Evolutionary conservation across 2,113 vertebrate species (phyloP), one percentile per base, ranked within the genome.

Genomic region (Anoplopoma fimbria): DNA sequence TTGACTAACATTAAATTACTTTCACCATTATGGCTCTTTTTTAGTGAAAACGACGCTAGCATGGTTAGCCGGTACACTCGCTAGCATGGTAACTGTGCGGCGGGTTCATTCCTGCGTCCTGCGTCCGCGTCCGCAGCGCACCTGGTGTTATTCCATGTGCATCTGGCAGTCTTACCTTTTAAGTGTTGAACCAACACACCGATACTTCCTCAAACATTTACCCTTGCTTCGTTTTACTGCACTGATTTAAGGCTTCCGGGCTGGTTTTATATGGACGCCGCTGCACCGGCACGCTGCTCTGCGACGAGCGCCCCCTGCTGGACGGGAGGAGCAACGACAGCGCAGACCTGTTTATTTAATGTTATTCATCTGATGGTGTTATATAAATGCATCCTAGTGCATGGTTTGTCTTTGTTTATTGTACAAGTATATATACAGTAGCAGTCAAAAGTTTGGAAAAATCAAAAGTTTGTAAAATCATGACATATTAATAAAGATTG

Each of bases 201-300:
- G 19, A 58, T 60, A 21, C 23, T 68, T 63, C 47, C 40, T 27
- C 31, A 65, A 86, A 83, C 76, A 89, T 77, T 83, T 47, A 73
- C 67, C 70, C 72, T 69, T 77, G 72, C 61, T 86, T 58, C 69
- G 2, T 62, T 36, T 62, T 29, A 19, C 40, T 64, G 9, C 25
- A n/a, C 10, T 25, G 33, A 10, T 17, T 12, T 53, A 69, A 21
- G 34, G 14, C 77, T 88, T 92, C 90, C 76, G 78, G 79, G 64
- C 80, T 86, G 33, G 58, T 79, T 94, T 93, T 94, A 94, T 94
- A 86, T 64, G 2, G 31, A 38, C 36, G 61, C 5, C 15, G 75
- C 60, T 12, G 83, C 64, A 21, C 12, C 53, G 57, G 89, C 85
- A 14, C 14, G 38, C 21, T 2, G 77, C 2, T n/a, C 13, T 4